Evolutionary conservation across 2,113 vertebrate genomes (phyloP).

Genomic region (Nibea coibor): DNA sequence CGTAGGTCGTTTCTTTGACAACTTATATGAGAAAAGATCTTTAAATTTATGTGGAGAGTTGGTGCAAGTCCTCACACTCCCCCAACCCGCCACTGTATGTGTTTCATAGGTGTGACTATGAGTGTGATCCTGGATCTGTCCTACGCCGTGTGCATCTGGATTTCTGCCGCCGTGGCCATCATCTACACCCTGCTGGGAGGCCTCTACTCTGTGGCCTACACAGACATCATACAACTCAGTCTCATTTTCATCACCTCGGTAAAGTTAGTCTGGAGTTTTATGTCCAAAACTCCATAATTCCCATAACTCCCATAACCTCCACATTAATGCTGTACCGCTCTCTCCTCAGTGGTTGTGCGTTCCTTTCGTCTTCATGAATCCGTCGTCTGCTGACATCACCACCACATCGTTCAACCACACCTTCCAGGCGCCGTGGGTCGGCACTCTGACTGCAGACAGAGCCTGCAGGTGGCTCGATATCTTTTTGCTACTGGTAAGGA

Average conservation of each 20-base stretch:
- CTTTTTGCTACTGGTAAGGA: slow-evolving; percentile 54
- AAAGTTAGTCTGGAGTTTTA: background rate
- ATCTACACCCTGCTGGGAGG: slow-evolving; percentile 51
- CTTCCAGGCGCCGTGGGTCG: slow-evolving; percentile 68
- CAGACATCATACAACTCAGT: slow-evolving; percentile 56
- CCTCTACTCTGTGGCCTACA: slow-evolving; percentile 75
- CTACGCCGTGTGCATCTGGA: no score
- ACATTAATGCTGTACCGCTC: background rate
- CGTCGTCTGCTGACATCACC: slow-evolving; percentile 51
- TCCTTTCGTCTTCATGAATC: slow-evolving; percentile 63
- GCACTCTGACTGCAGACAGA: slow-evolving; percentile 32
- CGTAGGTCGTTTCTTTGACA: no score
- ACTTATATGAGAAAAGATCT: no score
- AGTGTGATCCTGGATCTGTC: no score
- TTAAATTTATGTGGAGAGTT: no score
- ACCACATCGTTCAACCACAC: slow-evolving; percentile 57
- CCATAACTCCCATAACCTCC: background rate
- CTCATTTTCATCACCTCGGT: slow-evolving; percentile 68
- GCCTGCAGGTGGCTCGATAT: slow-evolving; percentile 61
- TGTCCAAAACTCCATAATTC: background rate
- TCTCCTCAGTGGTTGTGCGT: slow-evolving; percentile 58
- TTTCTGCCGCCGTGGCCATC: no score
- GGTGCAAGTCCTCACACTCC: no score
- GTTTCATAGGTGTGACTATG: no score
- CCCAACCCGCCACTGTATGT: no score